phyloP scores from a whole-genome alignment of 2,888 invertebrate species.

The Allophyes oxyacanthae region DNA sequence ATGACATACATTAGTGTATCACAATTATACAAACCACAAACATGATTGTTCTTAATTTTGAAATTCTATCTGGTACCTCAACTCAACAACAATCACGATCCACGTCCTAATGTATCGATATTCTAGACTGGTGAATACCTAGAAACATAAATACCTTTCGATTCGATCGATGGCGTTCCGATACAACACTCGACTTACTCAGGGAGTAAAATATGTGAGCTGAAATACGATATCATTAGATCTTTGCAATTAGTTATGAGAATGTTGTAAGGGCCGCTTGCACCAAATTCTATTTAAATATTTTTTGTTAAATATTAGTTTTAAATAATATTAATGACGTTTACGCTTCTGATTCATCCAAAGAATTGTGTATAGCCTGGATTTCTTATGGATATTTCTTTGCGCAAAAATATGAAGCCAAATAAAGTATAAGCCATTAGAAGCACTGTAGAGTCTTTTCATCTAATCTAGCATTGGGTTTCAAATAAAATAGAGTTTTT shows the following conservation, averaged over 20 bases:
- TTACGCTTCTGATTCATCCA: too few species aligned
- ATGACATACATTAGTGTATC: constrained; percentile 39
- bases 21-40: constrained; percentile 15
- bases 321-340: too few species aligned
- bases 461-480: constrained; percentile 4
- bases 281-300: too few species aligned
- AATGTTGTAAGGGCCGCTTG: too few species aligned
- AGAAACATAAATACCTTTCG: constrained; percentile 26
- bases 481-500: constrained; percentile 15
- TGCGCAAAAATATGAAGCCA: too few species aligned
- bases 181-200: background rate
- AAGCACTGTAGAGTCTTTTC: background rate
- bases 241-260: too few species aligned
- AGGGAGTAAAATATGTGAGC: too few species aligned
- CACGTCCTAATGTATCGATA: constrained; percentile 16
- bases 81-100: constrained; percentile 4
- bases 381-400: too few species aligned
- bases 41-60: constrained; percentile 11
- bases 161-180: constrained; percentile 18
- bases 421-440: background rate
- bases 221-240: too few species aligned
- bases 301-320: too few species aligned
- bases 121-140: constrained; percentile 27
- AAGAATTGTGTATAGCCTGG: too few species aligned
- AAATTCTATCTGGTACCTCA: constrained; percentile 11